Evolutionary conservation across 2,113 vertebrate species (phyloP), one percentile per base, ranked within the genome.

Genomic region (Phainopepla nitens): DNA sequence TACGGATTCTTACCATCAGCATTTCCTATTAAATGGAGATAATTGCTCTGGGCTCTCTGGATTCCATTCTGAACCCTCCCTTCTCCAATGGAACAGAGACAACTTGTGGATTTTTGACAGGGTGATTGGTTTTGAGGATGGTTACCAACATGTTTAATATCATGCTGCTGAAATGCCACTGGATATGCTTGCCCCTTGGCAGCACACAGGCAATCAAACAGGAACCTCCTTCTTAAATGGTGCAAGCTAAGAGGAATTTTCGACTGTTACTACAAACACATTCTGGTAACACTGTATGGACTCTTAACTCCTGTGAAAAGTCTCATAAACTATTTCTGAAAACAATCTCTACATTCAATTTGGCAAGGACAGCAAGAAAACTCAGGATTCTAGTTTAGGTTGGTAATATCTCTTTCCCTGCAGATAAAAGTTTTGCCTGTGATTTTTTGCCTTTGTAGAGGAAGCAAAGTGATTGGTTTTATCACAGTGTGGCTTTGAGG

Each of bases 401-500:
- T 54, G 83, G 21, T 35, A 65, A 15, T 29, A 73, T 35, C 42
- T 89, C 61, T 22, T 54, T 71, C 25, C 41, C n/a, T 51, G 57
- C 42, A 69, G 61, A 49, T 57, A 7, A 68, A 75, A 49, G 7
- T 19, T 23, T 12, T 79, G 31, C 23, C 44, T 56, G 27, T 58
- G 69, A 89, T 65, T 94, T 94, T 91, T 54, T 85, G 47, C 45
- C 68, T 80, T 68, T 65, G n/a, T 5, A 85, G 31, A 69, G 36
- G 16, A 77, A 80, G 29, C 22, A 41, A 71, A 88, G 39, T 13
- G 51, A 71, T 50, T 19, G 9, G 41, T 75, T 92, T 44, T 1
- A 3, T 85, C 75, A 25, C 31, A 61, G 17, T 47, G 75, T 0
- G 7, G 33, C 39, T 82, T 71, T 54, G 84, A 76, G 88, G 29